Base-by-base conservation (phyloP, 2,113 vertebrate species). In the Pycnonotus jocosus region DNA sequence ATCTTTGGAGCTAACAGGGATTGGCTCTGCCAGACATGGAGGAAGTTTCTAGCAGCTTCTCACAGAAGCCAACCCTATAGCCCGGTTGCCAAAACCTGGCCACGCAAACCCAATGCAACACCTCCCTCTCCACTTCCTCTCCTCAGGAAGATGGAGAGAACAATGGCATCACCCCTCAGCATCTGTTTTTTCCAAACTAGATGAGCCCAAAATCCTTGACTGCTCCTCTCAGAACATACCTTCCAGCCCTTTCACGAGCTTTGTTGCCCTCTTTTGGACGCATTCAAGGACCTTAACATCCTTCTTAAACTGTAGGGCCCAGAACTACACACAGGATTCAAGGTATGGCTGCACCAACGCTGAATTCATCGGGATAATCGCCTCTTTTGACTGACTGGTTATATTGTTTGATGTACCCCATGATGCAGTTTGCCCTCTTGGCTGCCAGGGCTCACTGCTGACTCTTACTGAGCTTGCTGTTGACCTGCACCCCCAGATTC, bases 401-500 rank as follows among this genome's bases (percentile, higher is more conserved):
- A 37, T 69, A 69, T 12, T 69, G n/a, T 50, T 69, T 37, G 66
- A 69, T 50, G 66, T 25, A 69, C 7, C n/a, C 25, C 45, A 31
- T 42, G 65, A 50, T 69, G 45, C 45, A 69, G 24, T 61, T 65
- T 57, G 15, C 13, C 38, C 44, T 69, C 24, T 12, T 51, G n/a
- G 8, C 23, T 82, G 19, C 27, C 33, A 1, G 1, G 40, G 45
- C 30, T 45, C 28, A 2, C 42, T 25, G 3, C 62, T 87, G 58
- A 12, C 28, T 72, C 15, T 6, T 8, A 2, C 1, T 42, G 35
- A 78, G 15, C 8, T 50, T 40, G 15, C 45, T 20, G 21, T 16
- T 1, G 1, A 6, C 0, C 20, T 61, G 50, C 31, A 38, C 7
- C 3, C 30, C 10, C 11, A 48, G 24, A 25, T 44, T 15, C 13